A percentile compares a stretch with the other conserved stretches of the same genome.
Conservation (phyloP, 2,113 vertebrate genomes). For the Cardinalis cardinalis region DNA sequence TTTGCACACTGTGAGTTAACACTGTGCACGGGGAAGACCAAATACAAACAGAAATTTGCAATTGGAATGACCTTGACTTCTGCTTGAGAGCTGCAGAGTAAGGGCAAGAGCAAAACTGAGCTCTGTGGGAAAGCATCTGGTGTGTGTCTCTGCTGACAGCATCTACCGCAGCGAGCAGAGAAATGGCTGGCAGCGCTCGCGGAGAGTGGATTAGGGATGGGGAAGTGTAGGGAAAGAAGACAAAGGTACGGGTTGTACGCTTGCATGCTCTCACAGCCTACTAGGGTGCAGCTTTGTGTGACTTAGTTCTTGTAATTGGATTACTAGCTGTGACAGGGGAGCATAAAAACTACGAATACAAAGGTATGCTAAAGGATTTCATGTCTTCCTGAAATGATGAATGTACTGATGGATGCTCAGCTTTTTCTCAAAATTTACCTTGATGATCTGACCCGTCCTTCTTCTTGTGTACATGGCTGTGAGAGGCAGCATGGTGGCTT, state of each 20-base stretch:
- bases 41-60: neutral
- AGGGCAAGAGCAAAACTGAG: neutral
- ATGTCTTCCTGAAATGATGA: neutral
- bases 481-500: neutral
- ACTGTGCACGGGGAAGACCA: accelerated
- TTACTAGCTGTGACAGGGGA: neutral
- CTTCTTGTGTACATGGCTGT: accelerated
- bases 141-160: slow-evolving; percentile 2
- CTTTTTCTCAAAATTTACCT: neutral
- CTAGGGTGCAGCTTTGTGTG: neutral
- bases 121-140: slow-evolving; percentile 17
- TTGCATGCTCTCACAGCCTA: neutral
- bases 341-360: neutral
- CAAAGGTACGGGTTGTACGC: accelerated
- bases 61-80: neutral
- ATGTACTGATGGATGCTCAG: neutral
- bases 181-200: neutral
- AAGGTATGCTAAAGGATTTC: neutral
- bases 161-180: neutral
- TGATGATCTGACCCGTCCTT: neutral
- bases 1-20: neutral
- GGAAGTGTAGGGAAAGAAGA: neutral
- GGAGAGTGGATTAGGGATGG: neutral
- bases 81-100: neutral
- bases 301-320: neutral